These are phyloP conservation scores for Meteorus colon DNA, from an alignment of 2,888 invertebrate genomes.

Conservation along the genomic window DNA sequence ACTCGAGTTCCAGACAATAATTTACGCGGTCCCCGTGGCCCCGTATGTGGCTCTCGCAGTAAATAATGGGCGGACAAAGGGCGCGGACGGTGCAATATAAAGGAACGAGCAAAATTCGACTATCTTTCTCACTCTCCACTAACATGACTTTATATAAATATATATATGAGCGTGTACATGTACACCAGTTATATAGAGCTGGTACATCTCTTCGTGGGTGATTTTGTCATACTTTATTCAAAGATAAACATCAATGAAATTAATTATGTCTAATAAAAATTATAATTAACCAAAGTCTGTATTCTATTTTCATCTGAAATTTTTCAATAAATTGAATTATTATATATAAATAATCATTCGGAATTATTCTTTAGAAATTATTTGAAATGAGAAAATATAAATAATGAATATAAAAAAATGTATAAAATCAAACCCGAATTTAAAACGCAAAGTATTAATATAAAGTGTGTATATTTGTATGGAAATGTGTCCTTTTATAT, in stretches of 20 bases:
- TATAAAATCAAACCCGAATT: neutral
- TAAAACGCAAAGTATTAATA: neutral
- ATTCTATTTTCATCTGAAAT: neutral
- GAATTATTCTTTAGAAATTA: too few relatives aligned
- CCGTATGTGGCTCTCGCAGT: slow-evolving; percentile 50
- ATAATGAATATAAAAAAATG: neutral
- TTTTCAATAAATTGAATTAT: neutral
- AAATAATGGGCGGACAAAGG: slow-evolving; percentile 62
- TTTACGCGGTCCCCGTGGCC: slow-evolving; percentile 56
- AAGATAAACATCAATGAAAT: slow-evolving; percentile 10
- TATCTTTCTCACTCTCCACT: slow-evolving; percentile 2
- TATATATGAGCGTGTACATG: neutral
- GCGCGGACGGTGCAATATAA: slow-evolving; percentile 40
- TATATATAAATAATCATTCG: neutral
- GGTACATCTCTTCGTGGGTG: neutral
- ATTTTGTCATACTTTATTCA: neutral
- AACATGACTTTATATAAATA: neutral
- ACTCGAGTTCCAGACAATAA: slow-evolving; percentile 60
- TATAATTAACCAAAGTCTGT: neutral
- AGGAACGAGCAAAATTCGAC: slow-evolving; percentile 40
- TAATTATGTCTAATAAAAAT: neutral
- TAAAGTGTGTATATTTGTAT: slow-evolving; percentile 7
- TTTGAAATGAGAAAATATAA: neutral
- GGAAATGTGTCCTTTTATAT: slow-evolving; percentile 25
- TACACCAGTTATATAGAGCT: slow-evolving; percentile 1